Base-by-base conservation (phyloP, 2,888 invertebrate genomes). In the Tuberolachnus salignus region DNA sequence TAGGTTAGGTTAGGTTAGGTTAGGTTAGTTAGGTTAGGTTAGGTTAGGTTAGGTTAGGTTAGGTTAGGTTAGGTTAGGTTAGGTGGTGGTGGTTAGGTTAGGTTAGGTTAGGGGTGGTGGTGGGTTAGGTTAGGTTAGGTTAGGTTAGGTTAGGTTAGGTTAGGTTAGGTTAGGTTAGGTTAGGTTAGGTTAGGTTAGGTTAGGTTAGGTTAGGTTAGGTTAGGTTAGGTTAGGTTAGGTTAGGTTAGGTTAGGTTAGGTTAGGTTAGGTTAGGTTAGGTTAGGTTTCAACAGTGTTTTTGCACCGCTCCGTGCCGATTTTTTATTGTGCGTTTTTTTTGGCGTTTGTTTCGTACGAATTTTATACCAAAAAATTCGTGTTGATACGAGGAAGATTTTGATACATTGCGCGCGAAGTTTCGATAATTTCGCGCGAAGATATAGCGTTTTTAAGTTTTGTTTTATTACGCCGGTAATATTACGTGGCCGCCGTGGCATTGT, bases 11-110 rank as follows among this genome's bases (percentile, higher is more conserved):
- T 49, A 49, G 49, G 49, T 8, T 49, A 14, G 49, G 73, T 80
- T 73, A 66, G 80, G 73, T 80, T 73, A 53, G 49, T 49, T 49
- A 49, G 49, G 49, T 49, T 49, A 49, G 49, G 49, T 49, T 49
- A 14, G 49, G 49, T 49, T 49, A 49, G 49, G 49, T 8, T 8
- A 13, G 14, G 49, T 8, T 49, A 13, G 14, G 49, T 49, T 13
- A 14, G 49, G 9, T 8, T 49, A 14, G 49, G 49, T 49, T 49
- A 49, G 49, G 49, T 9, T 8, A 13, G 14, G 49, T 9, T 8
- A 13, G 14, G 49, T 8, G 16, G 16, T n/a, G 55, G 55, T 6
- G 44, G 49, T 8, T 8, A 14, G 14, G 49, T 49, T 8, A 14
- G 49, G 49, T 8, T 49, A 13, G 49, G 49, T 9, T 9, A 13